Conservation (phyloP, 2,888 invertebrate species). For the Ferrisia virgata region DNA sequence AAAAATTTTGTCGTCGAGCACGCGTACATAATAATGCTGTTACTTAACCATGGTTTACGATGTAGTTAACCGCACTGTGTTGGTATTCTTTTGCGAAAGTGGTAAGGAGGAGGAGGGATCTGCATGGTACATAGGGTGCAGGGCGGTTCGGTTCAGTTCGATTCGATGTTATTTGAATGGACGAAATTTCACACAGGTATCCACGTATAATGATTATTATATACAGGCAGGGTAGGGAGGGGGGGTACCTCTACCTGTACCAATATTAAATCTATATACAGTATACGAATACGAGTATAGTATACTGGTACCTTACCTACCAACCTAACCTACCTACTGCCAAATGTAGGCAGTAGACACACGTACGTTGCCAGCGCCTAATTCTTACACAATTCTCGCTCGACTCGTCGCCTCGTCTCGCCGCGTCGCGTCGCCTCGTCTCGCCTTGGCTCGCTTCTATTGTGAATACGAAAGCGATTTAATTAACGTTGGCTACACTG, state of each 20-base stretch:
- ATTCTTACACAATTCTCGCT: neutral
- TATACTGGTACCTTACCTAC: too few relatives aligned
- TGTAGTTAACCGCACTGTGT: too few relatives aligned
- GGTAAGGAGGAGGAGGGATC: neutral
- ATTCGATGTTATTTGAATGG: neutral
- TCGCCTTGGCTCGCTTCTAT: neutral
- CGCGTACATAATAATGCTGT: neutral
- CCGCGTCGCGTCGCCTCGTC: neutral
- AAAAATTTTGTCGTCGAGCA: neutral
- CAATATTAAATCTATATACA: too few relatives aligned
- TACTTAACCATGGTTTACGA: neutral
- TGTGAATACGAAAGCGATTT: constrained; percentile 14
- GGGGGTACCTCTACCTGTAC: too few relatives aligned
- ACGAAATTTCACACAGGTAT: neutral
- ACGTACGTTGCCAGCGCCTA: neutral
- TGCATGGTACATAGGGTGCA: neutral
- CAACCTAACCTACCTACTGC: too few relatives aligned
- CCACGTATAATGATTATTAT: too few relatives aligned
- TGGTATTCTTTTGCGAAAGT: too few relatives aligned
- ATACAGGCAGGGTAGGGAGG: too few relatives aligned
- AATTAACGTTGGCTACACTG: neutral
- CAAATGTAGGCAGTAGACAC: too few relatives aligned
- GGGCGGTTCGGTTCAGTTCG: too few relatives aligned
- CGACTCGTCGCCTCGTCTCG: neutral
- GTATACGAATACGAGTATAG: too few relatives aligned